Conservation (phyloP, 2,888 invertebrate species). For the Laspeyria flexula region DNA sequence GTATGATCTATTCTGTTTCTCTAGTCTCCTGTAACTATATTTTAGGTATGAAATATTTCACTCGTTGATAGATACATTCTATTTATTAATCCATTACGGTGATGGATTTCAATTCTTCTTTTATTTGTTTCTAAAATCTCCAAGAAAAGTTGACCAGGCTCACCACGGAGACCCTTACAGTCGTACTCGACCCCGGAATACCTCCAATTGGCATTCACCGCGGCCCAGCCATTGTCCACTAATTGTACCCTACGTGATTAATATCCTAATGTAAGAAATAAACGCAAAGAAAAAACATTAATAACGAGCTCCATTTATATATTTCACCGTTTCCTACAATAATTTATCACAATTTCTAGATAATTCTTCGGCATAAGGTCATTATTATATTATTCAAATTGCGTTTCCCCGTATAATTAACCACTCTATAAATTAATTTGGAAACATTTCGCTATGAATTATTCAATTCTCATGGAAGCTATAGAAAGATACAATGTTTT, state of each 20-base stretch:
- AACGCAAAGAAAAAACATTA: constrained; percentile 33
- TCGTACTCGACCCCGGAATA: not conserved
- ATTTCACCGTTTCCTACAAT: constrained; percentile 5
- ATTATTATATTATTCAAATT: constrained; percentile 43
- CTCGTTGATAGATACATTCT: no score
- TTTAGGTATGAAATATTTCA: no score
- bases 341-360: constrained; percentile 38
- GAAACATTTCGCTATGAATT: constrained; percentile 35
- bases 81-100: no score
- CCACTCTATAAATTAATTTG: constrained; percentile 44
- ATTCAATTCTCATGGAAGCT: constrained; percentile 25
- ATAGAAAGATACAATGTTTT: constrained; percentile 3
- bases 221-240: constrained; percentile 26
- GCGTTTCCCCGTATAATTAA: constrained; percentile 34
- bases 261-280: constrained; percentile 38
- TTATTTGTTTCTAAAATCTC: no score
- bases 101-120: no score
- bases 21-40: no score
- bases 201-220: constrained; percentile 25
- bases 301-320: constrained; percentile 16
- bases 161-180: not conserved
- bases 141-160: no score
- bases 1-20: no score
- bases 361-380: constrained; percentile 35
- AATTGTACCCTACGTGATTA: constrained; percentile 40